phyloP scores from a whole-genome alignment of 2,888 invertebrate species.

The Alloscopus bannaensis region DNA sequence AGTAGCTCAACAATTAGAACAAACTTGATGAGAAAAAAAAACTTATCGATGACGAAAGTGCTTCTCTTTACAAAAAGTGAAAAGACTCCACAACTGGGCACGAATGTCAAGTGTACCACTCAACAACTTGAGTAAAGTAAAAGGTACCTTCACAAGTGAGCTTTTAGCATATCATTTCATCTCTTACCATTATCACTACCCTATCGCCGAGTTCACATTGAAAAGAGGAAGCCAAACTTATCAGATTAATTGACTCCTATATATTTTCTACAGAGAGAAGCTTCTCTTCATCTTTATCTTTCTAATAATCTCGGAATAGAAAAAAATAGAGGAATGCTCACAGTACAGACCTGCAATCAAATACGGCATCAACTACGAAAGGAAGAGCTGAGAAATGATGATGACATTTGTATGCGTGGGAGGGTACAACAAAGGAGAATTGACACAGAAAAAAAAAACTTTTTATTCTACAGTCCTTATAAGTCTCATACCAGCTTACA shows the following conservation, averaged over 20 bases:
- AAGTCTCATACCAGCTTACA: neutral
- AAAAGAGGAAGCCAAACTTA: neutral
- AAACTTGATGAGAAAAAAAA: neutral
- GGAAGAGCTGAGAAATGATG: slow-evolving; percentile 1
- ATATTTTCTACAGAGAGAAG: too few relatives aligned
- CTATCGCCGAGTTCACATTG: neutral
- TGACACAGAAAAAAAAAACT: slow-evolving; percentile 26
- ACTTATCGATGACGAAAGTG: neutral
- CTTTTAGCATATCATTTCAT: slow-evolving; percentile 4
- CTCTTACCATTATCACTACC: neutral
- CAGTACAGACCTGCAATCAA: too few relatives aligned
- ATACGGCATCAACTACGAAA: slow-evolving; percentile 5
- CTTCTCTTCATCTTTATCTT: slow-evolving; percentile 33
- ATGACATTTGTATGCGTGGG: slow-evolving; percentile 36
- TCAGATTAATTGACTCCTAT: slow-evolving; percentile 31
- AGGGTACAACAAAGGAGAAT: slow-evolving; percentile 3
- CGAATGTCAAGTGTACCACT: too few relatives aligned
- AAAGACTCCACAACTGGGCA: too few relatives aligned
- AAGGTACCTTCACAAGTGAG: too few relatives aligned
- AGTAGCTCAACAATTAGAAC: slow-evolving; percentile 28
- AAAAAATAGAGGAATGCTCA: slow-evolving; percentile 3
- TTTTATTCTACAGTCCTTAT: neutral
- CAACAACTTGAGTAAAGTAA: too few relatives aligned
- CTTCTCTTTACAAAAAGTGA: too few relatives aligned
- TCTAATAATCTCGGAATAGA: neutral